Percentiles rank a stretch among this genome's conserved stretches.
Conservation (phyloP, 2,888 invertebrate species). For the Sphinx pinastri region DNA sequence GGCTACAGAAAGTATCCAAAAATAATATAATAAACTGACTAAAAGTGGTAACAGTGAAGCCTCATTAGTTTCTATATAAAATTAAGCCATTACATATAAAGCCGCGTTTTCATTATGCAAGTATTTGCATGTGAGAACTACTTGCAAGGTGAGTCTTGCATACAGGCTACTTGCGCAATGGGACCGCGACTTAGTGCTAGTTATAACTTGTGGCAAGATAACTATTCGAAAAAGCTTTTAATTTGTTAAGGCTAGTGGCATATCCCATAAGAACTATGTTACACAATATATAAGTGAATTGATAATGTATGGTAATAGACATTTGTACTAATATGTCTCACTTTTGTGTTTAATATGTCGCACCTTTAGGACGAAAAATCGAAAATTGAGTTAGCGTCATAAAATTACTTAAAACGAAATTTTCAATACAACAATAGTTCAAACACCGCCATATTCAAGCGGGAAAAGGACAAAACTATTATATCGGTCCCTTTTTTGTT, state of each 20-base stretch:
- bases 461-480: too few relatives aligned
- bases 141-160: too few relatives aligned
- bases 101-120: background rate
- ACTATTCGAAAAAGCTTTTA: background rate
- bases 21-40: conserved; percentile 12
- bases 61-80: conserved; percentile 40
- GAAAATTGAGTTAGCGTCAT: too few relatives aligned
- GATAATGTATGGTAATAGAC: background rate
- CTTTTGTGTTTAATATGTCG: background rate
- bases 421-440: too few relatives aligned
- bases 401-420: too few relatives aligned
- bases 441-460: too few relatives aligned
- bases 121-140: background rate
- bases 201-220: background rate
- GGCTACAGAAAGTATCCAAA: background rate
- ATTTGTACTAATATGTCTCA: conserved; percentile 18
- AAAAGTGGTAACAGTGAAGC: conserved; percentile 42
- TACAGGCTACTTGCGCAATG: too few relatives aligned
- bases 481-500: too few relatives aligned
- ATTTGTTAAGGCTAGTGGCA: background rate
- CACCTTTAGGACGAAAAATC: too few relatives aligned
- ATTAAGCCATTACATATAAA: conserved; percentile 2
- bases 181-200: background rate
- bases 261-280: background rate
- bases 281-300: background rate